Evolutionary conservation across 2,797 vertebrate species (phyloP).

Genomic region (Botia almorhae): DNA sequence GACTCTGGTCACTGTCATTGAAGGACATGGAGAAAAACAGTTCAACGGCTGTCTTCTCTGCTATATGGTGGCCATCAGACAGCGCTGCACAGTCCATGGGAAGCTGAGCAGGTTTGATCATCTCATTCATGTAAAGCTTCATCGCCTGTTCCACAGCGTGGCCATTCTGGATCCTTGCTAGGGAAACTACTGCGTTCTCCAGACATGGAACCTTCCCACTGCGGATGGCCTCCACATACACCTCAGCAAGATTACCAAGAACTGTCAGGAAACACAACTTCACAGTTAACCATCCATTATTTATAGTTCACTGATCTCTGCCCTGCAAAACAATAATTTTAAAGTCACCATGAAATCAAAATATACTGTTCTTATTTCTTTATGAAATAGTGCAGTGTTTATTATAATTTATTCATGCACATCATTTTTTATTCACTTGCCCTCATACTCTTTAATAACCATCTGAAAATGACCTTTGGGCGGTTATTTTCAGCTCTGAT

Average conservation of each 20-base stretch:
- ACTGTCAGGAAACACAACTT: slow-evolving; percentile 50
- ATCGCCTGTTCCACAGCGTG: slow-evolving; percentile 56
- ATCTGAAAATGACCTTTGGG: too few relatives aligned
- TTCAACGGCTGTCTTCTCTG: slow-evolving; percentile 60
- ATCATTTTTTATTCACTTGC: too few relatives aligned
- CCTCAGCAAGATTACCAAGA: slow-evolving; percentile 61
- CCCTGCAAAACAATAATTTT: too few relatives aligned
- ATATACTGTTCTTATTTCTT: background rate
- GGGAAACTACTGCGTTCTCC: slow-evolving; percentile 62
- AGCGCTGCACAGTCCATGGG: slow-evolving; percentile 64
- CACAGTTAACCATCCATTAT: background rate
- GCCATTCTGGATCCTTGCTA: slow-evolving; percentile 66
- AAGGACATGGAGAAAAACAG: slow-evolving; percentile 64
- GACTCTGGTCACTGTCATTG: slow-evolving; percentile 55
- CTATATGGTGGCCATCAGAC: slow-evolving; percentile 59
- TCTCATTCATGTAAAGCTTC: slow-evolving; percentile 58
- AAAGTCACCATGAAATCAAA: too few relatives aligned
- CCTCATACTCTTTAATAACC: too few relatives aligned
- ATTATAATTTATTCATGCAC: too few relatives aligned
- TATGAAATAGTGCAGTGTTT: background rate
- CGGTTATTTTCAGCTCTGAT: too few relatives aligned
- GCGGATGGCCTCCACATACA: slow-evolving; percentile 66
- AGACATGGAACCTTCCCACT: slow-evolving; percentile 63
- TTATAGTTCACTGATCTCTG: background rate
- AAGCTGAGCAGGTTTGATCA: slow-evolving; percentile 44